phyloP scores from a whole-genome alignment of 2,113 vertebrate genomes.

The Alaudala cheleensis region DNA sequence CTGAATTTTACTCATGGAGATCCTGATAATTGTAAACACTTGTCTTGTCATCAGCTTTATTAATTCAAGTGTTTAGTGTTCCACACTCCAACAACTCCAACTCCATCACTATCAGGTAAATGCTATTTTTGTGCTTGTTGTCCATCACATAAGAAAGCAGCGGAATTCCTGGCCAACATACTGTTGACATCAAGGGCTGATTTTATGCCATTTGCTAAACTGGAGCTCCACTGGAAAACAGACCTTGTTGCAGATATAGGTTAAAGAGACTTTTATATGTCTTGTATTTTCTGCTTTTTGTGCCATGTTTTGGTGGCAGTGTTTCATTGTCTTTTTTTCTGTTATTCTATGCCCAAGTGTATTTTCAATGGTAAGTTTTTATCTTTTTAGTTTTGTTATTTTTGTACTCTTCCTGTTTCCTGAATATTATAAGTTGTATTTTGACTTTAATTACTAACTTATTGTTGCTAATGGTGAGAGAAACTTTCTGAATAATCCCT shows the following conservation, averaged over 20 bases:
- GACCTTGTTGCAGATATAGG: not conserved
- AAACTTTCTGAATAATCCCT: conserved; percentile 36
- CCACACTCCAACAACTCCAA: not conserved
- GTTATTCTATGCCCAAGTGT: not conserved
- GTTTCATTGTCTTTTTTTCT: not conserved
- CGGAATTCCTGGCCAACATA: not conserved
- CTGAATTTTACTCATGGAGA: not conserved
- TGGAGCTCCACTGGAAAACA: not conserved
- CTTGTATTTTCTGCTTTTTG: not conserved
- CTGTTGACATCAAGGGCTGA: not conserved
- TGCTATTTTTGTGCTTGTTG: not conserved
- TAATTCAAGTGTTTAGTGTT: not conserved
- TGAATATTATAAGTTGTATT: conserved; percentile 27
- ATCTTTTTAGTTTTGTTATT: not conserved
- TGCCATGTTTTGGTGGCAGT: not conserved
- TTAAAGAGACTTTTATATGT: not conserved
- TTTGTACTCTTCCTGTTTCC: not conserved
- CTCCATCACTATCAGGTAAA: not conserved
- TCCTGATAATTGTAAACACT: not conserved
- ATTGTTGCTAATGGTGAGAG: conserved; percentile 34
- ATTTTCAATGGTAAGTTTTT: not conserved
- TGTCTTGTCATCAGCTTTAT: not conserved
- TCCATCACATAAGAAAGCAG: not conserved
- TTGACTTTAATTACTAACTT: conserved; percentile 46
- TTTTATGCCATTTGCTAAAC: not conserved